Percentiles rank a stretch among this genome's conserved stretches.
Conservation (phyloP, 2,113 vertebrate genomes). For the Fulmarus glacialis region DNA sequence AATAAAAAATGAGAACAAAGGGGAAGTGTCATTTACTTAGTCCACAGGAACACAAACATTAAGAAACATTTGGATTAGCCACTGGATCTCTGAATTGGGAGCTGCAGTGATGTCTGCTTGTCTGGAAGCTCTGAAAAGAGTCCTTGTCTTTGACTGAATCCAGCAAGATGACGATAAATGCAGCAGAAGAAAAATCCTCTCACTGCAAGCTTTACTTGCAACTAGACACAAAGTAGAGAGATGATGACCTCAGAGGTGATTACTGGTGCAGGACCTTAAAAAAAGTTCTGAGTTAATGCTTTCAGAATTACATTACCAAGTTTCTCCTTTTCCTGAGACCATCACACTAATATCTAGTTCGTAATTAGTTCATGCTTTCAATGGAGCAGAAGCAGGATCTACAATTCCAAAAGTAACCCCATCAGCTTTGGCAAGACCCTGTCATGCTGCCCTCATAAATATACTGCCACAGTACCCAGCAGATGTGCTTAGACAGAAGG, state of each 20-base stretch:
- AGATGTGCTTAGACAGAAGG: background rate
- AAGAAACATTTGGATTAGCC: slow-evolving; percentile 58
- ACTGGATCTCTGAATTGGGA: slow-evolving; percentile 21
- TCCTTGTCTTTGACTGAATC: slow-evolving; percentile 33
- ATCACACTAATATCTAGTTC: background rate
- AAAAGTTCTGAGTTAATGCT: background rate
- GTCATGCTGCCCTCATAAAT: background rate
- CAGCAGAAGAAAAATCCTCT: background rate
- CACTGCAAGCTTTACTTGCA: background rate
- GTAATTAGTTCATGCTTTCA: background rate
- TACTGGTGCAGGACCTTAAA: background rate
- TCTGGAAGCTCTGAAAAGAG: slow-evolving; percentile 52
- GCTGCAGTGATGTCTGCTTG: slow-evolving; percentile 42
- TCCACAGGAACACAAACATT: slow-evolving; percentile 51
- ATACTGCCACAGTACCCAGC: background rate
- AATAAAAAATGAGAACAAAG: slow-evolving; percentile 35
- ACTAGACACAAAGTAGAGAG: background rate
- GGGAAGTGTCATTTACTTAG: slow-evolving; percentile 36
- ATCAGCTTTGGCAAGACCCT: background rate
- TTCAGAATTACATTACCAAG: background rate
- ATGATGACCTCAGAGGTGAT: background rate
- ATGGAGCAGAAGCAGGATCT: background rate
- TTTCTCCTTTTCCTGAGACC: background rate
- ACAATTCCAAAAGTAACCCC: background rate
- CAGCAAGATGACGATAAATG: slow-evolving; percentile 1